Percentiles rank a stretch among this genome's conserved stretches.
Conservation (phyloP, 1,140 invertebrate genomes). For the Drosophila neocordata region DNA sequence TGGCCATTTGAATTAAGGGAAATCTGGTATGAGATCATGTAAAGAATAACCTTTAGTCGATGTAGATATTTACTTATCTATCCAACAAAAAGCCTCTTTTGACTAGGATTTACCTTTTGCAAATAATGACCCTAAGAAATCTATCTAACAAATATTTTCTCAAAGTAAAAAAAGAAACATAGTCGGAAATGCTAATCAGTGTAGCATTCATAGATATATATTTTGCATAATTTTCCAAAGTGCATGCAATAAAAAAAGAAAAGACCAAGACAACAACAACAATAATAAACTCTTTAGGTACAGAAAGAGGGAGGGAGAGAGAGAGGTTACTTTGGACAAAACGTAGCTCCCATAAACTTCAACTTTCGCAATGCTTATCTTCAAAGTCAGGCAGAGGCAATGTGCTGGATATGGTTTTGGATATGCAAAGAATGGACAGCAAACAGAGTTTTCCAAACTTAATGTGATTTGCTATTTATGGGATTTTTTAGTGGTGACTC, state of each 20-base stretch:
- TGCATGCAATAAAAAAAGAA: slow-evolving; percentile 30
- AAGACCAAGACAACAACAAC: slow-evolving; percentile 34
- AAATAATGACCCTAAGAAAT: background rate
- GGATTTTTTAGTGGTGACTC: slow-evolving; percentile 55
- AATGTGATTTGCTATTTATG: slow-evolving; percentile 81
- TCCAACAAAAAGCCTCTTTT: background rate
- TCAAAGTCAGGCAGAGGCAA: slow-evolving; percentile 23
- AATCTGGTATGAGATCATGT: no score
- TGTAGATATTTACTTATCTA: background rate
- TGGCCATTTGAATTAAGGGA: no score
- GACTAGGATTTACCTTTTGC: no score
- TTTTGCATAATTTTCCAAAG: slow-evolving; percentile 26
- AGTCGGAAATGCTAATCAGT: slow-evolving; percentile 17
- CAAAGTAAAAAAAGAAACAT: background rate
- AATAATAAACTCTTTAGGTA: slow-evolving; percentile 20
- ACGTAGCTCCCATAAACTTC: slow-evolving; percentile 67
- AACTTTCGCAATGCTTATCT: slow-evolving; percentile 75
- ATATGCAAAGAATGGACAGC: slow-evolving; percentile 70
- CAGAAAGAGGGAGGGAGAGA: no score
- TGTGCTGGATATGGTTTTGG: slow-evolving; percentile 20
- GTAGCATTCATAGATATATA: slow-evolving; percentile 16
- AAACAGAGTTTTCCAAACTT: slow-evolving; percentile 63
- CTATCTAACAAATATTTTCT: background rate
- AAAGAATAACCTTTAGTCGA: no score
- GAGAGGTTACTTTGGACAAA: slow-evolving; percentile 19